These are phyloP conservation scores for Sarotherodon lohbergeri DNA, from an alignment of 2,113 vertebrate species.

Conservation along the genomic window DNA sequence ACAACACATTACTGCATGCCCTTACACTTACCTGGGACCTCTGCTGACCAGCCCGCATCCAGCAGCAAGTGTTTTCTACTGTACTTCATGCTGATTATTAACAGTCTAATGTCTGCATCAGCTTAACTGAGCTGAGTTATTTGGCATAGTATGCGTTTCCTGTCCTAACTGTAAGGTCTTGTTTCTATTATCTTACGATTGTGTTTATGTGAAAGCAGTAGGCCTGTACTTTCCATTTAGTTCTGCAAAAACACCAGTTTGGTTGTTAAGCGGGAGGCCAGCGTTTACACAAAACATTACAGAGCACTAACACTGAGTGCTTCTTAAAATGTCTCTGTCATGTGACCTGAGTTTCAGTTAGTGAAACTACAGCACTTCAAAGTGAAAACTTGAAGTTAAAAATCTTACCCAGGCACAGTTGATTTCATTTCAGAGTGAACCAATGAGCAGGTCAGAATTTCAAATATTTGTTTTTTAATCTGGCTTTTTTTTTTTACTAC, in stretches of 20 bases:
- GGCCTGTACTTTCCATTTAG: neutral
- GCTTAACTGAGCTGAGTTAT: neutral
- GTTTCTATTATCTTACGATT: accelerated
- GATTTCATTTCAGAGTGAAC: neutral
- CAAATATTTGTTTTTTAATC: neutral
- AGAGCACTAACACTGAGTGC: neutral
- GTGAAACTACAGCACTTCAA: neutral
- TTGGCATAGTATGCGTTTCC: neutral
- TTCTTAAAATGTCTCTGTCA: neutral
- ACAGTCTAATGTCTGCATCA: neutral
- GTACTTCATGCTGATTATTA: neutral
- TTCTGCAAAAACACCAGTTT: neutral
- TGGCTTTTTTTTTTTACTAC: neutral
- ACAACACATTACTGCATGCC: slow-evolving; percentile 44
- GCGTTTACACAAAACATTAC: neutral
- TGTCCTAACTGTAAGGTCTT: neutral
- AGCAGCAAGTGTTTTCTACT: neutral
- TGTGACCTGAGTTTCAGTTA: neutral
- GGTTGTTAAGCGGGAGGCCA: neutral
- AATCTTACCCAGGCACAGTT: neutral
- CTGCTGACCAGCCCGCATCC: slow-evolving; percentile 2
- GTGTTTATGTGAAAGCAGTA: neutral
- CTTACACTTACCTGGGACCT: slow-evolving; percentile 49
- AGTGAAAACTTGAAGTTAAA: neutral
- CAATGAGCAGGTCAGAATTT: neutral